A percentile compares a stretch with the other conserved stretches of the same genome.
Evolutionary conservation across 2,888 invertebrate genomes (phyloP).

Genomic region (Oscheius sp.): DNA sequence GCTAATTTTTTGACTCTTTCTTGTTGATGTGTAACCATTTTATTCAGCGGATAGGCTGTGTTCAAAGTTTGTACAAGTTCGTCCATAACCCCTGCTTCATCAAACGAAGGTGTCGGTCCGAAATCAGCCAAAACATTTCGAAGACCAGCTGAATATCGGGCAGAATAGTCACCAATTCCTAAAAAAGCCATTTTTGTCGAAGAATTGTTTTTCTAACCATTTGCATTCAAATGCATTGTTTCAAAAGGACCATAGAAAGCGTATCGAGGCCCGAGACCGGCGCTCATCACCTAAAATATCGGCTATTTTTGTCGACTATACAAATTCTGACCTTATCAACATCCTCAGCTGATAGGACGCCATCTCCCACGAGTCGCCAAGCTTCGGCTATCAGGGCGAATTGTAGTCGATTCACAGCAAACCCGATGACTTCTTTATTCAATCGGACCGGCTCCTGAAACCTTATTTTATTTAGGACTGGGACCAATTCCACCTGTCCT

Average conservation of each 20-base stretch:
- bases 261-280: constrained; percentile 86
- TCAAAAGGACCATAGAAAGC: constrained; percentile 94
- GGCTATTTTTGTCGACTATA: background rate
- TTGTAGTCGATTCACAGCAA: constrained; percentile 93
- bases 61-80: constrained; percentile 43
- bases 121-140: constrained; percentile 50
- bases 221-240: constrained; percentile 92
- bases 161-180: constrained; percentile 53
- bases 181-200: background rate
- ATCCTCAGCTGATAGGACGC: constrained; percentile 87
- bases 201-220: constrained; percentile 78
- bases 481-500: constrained; percentile 79
- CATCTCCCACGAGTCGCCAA: constrained; percentile 87
- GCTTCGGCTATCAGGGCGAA: constrained; percentile 92
- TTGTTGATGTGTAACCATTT: constrained; percentile 39
- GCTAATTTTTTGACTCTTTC: constrained; percentile 40
- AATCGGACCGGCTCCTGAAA: constrained; percentile 83
- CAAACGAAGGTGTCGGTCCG: constrained; percentile 50
- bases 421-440: constrained; percentile 88
- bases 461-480: background rate
- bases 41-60: constrained; percentile 25
- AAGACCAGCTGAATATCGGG: constrained; percentile 48
- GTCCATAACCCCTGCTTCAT: constrained; percentile 48
- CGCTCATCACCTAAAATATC: constrained; percentile 48
- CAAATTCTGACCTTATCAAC: constrained; percentile 85